A percentile compares a stretch with the other conserved stretches of the same genome.
Conservation (phyloP, 2,797 vertebrate species). For the Brachyrhaphis roseni region DNA sequence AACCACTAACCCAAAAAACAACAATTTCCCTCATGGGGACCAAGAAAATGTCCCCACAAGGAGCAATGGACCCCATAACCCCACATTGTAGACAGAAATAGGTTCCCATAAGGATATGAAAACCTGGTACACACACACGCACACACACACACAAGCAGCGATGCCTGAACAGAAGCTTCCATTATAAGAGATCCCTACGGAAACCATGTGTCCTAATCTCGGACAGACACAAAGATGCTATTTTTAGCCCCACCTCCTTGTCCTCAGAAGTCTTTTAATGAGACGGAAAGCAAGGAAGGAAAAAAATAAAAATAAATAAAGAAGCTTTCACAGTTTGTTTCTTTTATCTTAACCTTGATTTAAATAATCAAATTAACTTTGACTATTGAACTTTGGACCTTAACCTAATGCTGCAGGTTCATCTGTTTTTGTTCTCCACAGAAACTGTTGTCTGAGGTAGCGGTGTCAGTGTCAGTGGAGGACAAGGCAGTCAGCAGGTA, state of each 20-base stretch:
- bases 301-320: neutral
- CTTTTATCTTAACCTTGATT: neutral
- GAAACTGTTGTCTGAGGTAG: conserved; percentile 93
- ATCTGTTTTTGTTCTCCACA: conserved; percentile 64
- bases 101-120: too few species aligned
- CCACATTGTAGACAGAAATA: too few species aligned
- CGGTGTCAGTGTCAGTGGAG: conserved; percentile 90
- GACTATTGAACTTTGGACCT: neutral
- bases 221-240: conserved; percentile 76
- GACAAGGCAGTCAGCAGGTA: conserved; percentile 87
- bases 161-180: conserved; percentile 72
- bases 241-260: conserved; percentile 73
- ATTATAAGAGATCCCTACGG: conserved; percentile 74
- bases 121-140: conserved; percentile 19
- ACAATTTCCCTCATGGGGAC: too few species aligned
- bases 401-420: conserved; percentile 10
- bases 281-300: conserved; percentile 8
- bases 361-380: neutral
- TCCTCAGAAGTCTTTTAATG: conserved; percentile 45
- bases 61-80: too few species aligned
- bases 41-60: too few species aligned
- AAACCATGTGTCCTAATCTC: conserved; percentile 66
- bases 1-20: too few species aligned
- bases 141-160: conserved; percentile 22
- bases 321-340: neutral